Base-by-base conservation (phyloP, 2,797 vertebrate genomes). In the Sciurus carolinensis region DNA sequence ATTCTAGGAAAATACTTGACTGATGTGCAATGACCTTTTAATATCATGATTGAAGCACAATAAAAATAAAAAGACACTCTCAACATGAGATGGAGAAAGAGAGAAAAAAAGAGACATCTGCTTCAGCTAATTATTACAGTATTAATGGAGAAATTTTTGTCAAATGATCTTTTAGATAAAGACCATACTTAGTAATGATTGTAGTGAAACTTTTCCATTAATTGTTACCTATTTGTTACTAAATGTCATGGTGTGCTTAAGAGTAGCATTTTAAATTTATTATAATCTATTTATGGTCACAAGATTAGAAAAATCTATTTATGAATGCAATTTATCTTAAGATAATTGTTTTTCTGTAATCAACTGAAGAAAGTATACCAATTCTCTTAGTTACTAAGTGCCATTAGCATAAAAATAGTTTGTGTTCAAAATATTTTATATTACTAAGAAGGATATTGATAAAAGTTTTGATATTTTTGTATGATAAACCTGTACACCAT, bases 1-100 rank as follows among this genome's bases (percentile, higher is more conserved):
- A 57, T 90, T 94, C 59, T 76, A 95, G 36, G 44, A 87, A 92
- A 94, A 86, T 47, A 80, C 7, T 69, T 24, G 64, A 15, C 59
- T 47, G 9, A 13, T 44, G 33, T 87, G 8, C 0, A 24, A 79
- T 73, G 22, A 71, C 15, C 36, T 47, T 47, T 87, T 62, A 82
- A 73, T 28, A 7, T 71, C 36, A 50, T 71, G 24, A 69, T 5
- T 84, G 18, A 93, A 36, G 30, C 22, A 50, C 52, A 87, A 73
- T 22, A 36, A 24, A 95, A 86, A 95, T 83, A 36, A 91, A 81
- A 76, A 71, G 42, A 57, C 10, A 72, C 20, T 66, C 26, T 79
- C 14, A 8, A 20, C 9, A 14, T 9, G 28, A 39, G 1, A 64
- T 3, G 22, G 24, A 28, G 44, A 17, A 11, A 62, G 12, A 6